phyloP scores from a whole-genome alignment of 2,797 vertebrate genomes.

The Vipera latastei region DNA sequence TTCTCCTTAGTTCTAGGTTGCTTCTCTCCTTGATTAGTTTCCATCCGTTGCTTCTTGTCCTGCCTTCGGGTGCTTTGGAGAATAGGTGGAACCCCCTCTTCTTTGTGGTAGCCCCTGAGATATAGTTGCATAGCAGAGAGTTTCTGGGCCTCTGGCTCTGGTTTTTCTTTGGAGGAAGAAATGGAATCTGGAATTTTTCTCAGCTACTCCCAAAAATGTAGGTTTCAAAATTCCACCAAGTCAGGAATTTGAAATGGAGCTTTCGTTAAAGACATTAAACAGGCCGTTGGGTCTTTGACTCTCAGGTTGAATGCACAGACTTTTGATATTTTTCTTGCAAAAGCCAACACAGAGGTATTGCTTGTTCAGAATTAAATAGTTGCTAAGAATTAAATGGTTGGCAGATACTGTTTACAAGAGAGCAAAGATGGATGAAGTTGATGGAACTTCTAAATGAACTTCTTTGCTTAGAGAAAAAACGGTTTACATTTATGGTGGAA shows the following conservation, averaged over 20 bases:
- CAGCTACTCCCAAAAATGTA: neutral
- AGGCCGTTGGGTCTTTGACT: neutral
- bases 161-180: neutral
- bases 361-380: neutral
- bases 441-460: neutral
- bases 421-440: neutral
- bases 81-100: neutral
- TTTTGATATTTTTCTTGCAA: neutral
- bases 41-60: neutral
- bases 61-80: neutral
- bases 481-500: neutral
- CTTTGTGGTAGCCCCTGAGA: neutral
- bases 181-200: neutral
- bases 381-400: neutral
- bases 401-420: neutral
- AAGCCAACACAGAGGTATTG: neutral
- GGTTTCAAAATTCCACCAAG: neutral
- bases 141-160: neutral
- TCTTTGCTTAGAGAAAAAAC: neutral
- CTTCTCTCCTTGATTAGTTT: neutral
- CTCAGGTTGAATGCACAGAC: neutral
- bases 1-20: neutral
- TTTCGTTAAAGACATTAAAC: neutral
- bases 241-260: neutral
- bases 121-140: neutral